phyloP scores from a whole-genome alignment of 2,113 vertebrate genomes.

The Cervus canadensis region DNA sequence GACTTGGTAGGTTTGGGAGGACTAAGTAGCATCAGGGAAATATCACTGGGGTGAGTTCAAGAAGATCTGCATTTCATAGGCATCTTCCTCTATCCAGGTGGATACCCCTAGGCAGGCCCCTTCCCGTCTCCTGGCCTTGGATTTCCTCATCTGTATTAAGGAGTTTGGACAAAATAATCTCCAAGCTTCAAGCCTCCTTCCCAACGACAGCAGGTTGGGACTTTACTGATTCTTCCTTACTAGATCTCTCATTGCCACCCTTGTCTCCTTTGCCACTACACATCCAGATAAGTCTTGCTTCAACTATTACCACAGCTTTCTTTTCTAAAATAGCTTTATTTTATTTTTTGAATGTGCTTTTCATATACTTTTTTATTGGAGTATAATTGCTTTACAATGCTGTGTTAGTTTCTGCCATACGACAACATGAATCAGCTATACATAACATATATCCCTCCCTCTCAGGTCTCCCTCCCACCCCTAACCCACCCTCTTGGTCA shows the following conservation, averaged over 20 bases:
- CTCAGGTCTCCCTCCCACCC: rapidly evolving
- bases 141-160: background rate
- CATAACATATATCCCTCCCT: background rate
- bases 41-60: background rate
- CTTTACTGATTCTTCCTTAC: background rate
- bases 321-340: background rate
- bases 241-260: background rate
- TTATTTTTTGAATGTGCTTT: background rate
- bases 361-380: background rate
- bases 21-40: background rate
- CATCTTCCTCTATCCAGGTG: background rate
- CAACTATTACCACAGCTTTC: background rate
- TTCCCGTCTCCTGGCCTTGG: too few relatives aligned
- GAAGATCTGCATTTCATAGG: background rate
- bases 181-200: background rate
- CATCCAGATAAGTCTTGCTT: background rate
- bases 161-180: background rate
- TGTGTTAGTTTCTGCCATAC: background rate
- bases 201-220: background rate
- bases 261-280: background rate
- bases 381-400: background rate
- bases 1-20: background rate
- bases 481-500: background rate
- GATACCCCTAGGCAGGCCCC: background rate
- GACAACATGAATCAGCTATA: background rate